A percentile compares a stretch with the other conserved stretches of the same genome.
phyloP scores from a whole-genome alignment of 2,797 vertebrate genomes.

The Cryptoblepharus egeriae region DNA sequence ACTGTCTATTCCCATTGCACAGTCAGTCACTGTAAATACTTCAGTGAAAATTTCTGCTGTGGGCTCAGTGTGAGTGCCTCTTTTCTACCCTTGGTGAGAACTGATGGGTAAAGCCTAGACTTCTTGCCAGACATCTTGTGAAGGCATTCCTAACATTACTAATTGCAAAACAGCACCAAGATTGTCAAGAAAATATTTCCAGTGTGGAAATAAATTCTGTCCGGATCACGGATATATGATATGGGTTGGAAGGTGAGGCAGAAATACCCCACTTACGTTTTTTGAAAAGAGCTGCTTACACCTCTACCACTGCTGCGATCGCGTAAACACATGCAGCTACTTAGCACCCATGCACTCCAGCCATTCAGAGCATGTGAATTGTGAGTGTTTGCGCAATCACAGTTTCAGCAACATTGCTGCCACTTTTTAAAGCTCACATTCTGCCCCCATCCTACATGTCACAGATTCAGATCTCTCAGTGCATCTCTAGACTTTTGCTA shows the following conservation, averaged over 20 bases:
- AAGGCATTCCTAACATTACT: constrained; percentile 27
- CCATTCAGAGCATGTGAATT: too few relatives aligned
- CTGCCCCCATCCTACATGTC: background rate
- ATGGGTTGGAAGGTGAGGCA: too few relatives aligned
- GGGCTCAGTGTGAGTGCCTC: background rate
- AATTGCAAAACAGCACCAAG: constrained; percentile 31
- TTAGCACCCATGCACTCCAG: too few relatives aligned
- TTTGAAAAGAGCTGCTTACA: too few relatives aligned
- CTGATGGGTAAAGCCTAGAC: constrained; percentile 29
- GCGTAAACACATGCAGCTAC: too few relatives aligned
- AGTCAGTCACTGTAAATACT: constrained; percentile 39
- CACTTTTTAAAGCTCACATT: background rate
- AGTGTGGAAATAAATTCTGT: constrained; percentile 2
- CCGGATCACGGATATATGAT: background rate
- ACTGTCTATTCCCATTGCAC: constrained; percentile 27
- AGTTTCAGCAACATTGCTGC: too few relatives aligned
- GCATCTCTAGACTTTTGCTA: constrained; percentile 2
- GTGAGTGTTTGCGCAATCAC: too few relatives aligned
- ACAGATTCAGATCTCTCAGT: background rate
- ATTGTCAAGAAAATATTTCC: constrained; percentile 24
- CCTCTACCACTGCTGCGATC: too few relatives aligned
- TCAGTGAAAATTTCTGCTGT: constrained; percentile 22
- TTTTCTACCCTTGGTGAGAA: constrained; percentile 8
- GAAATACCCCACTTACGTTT: too few relatives aligned
- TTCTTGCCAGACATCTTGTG: constrained; percentile 30